Percentiles rank a stretch among this genome's conserved stretches.
Evolutionary conservation across 2,113 vertebrate genomes (phyloP).

Genomic region (Silurus asotus): DNA sequence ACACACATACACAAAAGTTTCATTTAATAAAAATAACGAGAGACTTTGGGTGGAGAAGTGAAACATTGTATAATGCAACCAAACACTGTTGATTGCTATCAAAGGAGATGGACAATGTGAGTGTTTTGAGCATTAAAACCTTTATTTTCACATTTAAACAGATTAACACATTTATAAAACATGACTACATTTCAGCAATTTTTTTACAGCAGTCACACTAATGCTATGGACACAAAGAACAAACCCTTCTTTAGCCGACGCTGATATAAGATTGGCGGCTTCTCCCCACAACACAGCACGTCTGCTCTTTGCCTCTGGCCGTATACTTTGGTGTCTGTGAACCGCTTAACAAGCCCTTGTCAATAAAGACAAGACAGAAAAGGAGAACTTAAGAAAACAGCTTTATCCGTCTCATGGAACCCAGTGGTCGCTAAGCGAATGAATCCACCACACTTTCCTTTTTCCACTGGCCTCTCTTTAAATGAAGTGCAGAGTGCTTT

Average conservation of each 20-base stretch:
- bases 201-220: constrained; percentile 2
- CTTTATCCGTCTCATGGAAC: constrained; percentile 48
- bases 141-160: background rate
- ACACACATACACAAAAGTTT: constrained; percentile 29
- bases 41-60: constrained; percentile 4
- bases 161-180: background rate
- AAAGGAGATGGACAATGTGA: background rate
- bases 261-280: constrained; percentile 37
- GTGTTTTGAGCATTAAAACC: background rate
- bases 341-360: constrained; percentile 65
- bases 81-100: constrained; percentile 8
- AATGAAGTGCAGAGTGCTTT: constrained; percentile 58
- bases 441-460: constrained; percentile 15
- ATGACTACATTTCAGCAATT: background rate
- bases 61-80: background rate
- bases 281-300: constrained; percentile 33
- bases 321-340: constrained; percentile 52
- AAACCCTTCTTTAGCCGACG: constrained; percentile 40
- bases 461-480: constrained; percentile 48
- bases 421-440: background rate
- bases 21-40: constrained; percentile 9
- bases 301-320: constrained; percentile 59
- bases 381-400: constrained; percentile 40
- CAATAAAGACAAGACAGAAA: constrained; percentile 60
- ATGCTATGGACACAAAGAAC: constrained; percentile 51